Conservation (phyloP, 2,888 invertebrate genomes). For the Pammene aurita region DNA sequence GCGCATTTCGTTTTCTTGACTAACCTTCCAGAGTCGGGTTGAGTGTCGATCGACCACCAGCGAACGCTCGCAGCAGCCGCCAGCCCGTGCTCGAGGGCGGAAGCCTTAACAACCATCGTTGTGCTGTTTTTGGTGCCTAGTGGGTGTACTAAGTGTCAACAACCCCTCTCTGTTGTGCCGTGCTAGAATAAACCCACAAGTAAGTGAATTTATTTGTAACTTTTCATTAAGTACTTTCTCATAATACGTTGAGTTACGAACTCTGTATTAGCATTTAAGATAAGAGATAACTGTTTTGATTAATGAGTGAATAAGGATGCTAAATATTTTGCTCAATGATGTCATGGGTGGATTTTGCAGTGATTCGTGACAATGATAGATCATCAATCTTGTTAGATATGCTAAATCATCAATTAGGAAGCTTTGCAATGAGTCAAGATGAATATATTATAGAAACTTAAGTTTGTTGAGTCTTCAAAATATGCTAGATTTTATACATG, state of each 20-base stretch:
- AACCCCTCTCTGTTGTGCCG: conserved; percentile 54
- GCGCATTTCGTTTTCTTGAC: conserved; percentile 72
- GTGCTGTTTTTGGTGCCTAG: conserved; percentile 78
- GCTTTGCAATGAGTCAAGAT: conserved; percentile 13
- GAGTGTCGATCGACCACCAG: conserved; percentile 70
- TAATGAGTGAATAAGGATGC: conserved; percentile 28
- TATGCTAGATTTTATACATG: background rate
- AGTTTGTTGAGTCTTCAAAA: background rate
- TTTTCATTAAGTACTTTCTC: conserved; percentile 24
- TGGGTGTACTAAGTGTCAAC: conserved; percentile 59
- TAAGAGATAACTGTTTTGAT: background rate
- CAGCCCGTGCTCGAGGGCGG: conserved; percentile 47
- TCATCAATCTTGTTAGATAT: conserved; percentile 20
- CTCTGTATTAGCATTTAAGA: conserved; percentile 9
- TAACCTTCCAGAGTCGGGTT: conserved; percentile 62
- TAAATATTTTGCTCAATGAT: conserved; percentile 49
- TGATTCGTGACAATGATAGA: conserved; percentile 11
- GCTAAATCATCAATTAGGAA: conserved; percentile 16
- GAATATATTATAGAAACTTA: background rate
- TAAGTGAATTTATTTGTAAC: conserved; percentile 51
- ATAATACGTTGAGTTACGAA: conserved; percentile 3
- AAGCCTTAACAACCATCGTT: conserved; percentile 64
- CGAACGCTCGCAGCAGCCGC: conserved; percentile 33
- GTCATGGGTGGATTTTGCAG: conserved; percentile 57
- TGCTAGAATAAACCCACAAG: conserved; percentile 64